Conservation (phyloP, 2,888 invertebrate species). For the Yponomeuta plumbellus region DNA sequence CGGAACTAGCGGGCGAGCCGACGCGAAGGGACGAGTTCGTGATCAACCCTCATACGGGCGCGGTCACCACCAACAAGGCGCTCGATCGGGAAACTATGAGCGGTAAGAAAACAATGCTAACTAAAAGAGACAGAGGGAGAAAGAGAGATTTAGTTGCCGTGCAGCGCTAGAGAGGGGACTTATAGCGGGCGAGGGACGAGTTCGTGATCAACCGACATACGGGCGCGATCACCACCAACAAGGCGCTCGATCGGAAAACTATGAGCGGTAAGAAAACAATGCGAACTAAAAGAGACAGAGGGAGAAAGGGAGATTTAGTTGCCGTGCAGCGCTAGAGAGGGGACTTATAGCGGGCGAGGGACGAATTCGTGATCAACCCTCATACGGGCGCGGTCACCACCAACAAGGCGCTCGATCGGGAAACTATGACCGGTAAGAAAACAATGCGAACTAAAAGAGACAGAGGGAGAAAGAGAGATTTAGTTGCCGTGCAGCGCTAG, state of each 20-base stretch:
- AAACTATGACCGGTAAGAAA: not conserved
- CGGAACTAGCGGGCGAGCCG: slow-evolving; percentile 76
- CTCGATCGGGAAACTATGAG: slow-evolving; percentile 82
- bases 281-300: no score
- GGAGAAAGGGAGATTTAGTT: no score
- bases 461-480: no score
- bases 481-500: no score
- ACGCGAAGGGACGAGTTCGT: slow-evolving; percentile 83
- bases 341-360: slow-evolving; percentile 27
- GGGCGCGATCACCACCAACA: slow-evolving; percentile 93
- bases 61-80: slow-evolving; percentile 89
- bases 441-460: no score
- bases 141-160: no score
- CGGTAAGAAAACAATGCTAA: not conserved
- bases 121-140: no score
- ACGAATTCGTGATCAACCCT: slow-evolving; percentile 78
- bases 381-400: slow-evolving; percentile 70
- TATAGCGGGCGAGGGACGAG: slow-evolving; percentile 51
- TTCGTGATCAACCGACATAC: slow-evolving; percentile 95
- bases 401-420: slow-evolving; percentile 89
- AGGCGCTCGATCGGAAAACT: slow-evolving; percentile 84
- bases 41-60: slow-evolving; percentile 95
- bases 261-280: not conserved
- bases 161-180: no score
- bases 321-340: no score